Evolutionary conservation across 2,113 vertebrate species (phyloP), one percentile per base, ranked within the genome.

Genomic region (Cathartes aura): DNA sequence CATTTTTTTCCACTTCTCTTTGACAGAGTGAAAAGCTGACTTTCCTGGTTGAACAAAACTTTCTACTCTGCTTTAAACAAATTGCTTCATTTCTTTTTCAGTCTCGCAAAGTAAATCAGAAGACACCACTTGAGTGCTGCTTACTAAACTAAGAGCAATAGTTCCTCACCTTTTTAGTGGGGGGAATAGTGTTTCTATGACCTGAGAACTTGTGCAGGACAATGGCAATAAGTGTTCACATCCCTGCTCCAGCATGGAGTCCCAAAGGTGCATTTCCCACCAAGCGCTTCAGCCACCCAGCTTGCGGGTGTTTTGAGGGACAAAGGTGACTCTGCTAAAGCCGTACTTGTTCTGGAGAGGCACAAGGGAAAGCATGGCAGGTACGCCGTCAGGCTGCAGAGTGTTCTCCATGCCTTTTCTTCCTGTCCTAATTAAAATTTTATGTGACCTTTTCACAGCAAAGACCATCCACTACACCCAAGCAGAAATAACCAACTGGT

Each of bases 261-360:
- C 64, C 26, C 4, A 2, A 26, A 21, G n/a, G n/a, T 27, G 12
- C 9, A 3, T 29, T 15, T 60, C 32, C 43, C 48, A 26, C 24
- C 42, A 0, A 2, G 6, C n/a, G 47, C 20, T 62, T 62, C 8
- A 8, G 42, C 26, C 71, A 26, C 14, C 19, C 3, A 12, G 6
- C 45, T 26, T 12, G 0, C 2, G 2, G 40, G 22, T 8, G 30
- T 38, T 70, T 14, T 1, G 2, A 12, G 27, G 53, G 29, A 76
- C 1, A 3, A 8, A 9, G 20, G 8, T 7, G 26, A 12, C 36
- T 23, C 60, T 34, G 59, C 53, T n/a, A 22, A 17, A 40, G 71
- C 38, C 1, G 0, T 12, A 0, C 9, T 34, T 13, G 26, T 5
- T 32, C 70, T 7, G 0, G 3, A 63, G 18, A 11, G 30, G 38